Conservation (phyloP, 2,888 invertebrate genomes). For the Platypus cylindrus region DNA sequence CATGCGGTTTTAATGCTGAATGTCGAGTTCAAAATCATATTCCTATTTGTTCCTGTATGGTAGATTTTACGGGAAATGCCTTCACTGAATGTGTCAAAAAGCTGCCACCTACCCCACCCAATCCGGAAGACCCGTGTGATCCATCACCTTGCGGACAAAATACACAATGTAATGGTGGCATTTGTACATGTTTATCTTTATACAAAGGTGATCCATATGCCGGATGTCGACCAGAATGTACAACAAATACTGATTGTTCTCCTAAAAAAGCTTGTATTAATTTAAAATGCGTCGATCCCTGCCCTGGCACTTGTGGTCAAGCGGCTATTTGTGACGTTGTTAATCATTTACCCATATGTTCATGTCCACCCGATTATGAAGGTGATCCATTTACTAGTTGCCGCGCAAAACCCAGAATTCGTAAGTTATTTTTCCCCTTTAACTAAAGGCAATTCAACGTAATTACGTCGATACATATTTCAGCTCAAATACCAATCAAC, state of each 20-base stretch:
- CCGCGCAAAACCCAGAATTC: slow-evolving; percentile 24
- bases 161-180: slow-evolving; percentile 55
- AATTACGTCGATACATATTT: slow-evolving; percentile 1
- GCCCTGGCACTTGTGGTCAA: slow-evolving; percentile 64
- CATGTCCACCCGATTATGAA: slow-evolving; percentile 55
- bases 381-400: slow-evolving; percentile 65
- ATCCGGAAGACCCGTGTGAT: slow-evolving; percentile 50
- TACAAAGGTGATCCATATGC: slow-evolving; percentile 62
- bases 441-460: neutral
- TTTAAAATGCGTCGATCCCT: slow-evolving; percentile 67
- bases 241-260: slow-evolving; percentile 67
- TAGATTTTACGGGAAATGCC: slow-evolving; percentile 53
- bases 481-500: slow-evolving; percentile 33
- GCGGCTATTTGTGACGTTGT: slow-evolving; percentile 69
- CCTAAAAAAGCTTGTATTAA: slow-evolving; percentile 63
- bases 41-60: slow-evolving; percentile 50
- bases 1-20: slow-evolving; percentile 58
- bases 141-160: slow-evolving; percentile 71
- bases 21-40: slow-evolving; percentile 59
- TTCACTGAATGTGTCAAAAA: slow-evolving; percentile 47
- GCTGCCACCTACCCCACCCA: slow-evolving; percentile 20
- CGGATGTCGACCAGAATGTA: slow-evolving; percentile 71
- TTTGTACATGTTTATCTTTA: slow-evolving; percentile 57
- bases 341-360: slow-evolving; percentile 72
- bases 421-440: slow-evolving; percentile 14